Percentiles rank a stretch among this genome's conserved stretches.
These are phyloP conservation scores for Menidia beryllina DNA, from an alignment of 2,113 vertebrate species.

Conservation along the genomic window DNA sequence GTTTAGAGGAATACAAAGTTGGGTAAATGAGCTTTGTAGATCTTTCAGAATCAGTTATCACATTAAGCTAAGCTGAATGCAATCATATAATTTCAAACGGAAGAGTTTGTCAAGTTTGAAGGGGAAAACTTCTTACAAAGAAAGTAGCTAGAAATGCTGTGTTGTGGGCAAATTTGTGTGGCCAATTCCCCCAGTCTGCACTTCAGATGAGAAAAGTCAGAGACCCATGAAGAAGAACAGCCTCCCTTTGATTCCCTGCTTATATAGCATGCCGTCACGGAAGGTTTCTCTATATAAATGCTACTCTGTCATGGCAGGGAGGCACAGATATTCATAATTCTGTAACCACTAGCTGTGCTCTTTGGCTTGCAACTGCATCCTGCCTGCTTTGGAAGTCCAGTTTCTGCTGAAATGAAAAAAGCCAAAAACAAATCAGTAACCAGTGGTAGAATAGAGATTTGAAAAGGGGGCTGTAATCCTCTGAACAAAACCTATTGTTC, in stretches of 20 bases:
- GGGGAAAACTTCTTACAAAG: not conserved
- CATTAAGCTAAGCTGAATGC: too few species aligned
- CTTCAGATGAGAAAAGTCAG: conserved; percentile 42
- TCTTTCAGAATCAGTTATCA: too few species aligned
- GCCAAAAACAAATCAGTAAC: not conserved
- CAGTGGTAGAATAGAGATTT: not conserved
- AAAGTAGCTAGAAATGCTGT: conserved; percentile 10
- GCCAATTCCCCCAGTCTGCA: conserved; percentile 12
- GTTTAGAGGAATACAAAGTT: too few species aligned
- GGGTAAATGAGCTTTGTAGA: too few species aligned
- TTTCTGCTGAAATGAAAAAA: conserved; percentile 14
- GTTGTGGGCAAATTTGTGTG: not conserved
- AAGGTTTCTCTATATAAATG: conserved; percentile 44
- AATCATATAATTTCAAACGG: too few species aligned
- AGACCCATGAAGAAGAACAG: conserved; percentile 40
- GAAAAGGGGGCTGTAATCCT: not conserved
- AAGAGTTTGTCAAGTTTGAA: not conserved
- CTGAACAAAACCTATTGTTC: too few species aligned
- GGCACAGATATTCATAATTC: conserved; percentile 41
- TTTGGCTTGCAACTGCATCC: conserved; percentile 19
- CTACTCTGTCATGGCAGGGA: conserved; percentile 7
- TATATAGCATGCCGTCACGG: conserved; percentile 26
- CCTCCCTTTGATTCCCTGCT: conserved; percentile 1
- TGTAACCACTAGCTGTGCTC: conserved; percentile 28
- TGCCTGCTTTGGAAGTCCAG: conserved; percentile 1